phyloP scores from a whole-genome alignment of 1,140 invertebrate genomes.

The Atta colombica region DNA sequence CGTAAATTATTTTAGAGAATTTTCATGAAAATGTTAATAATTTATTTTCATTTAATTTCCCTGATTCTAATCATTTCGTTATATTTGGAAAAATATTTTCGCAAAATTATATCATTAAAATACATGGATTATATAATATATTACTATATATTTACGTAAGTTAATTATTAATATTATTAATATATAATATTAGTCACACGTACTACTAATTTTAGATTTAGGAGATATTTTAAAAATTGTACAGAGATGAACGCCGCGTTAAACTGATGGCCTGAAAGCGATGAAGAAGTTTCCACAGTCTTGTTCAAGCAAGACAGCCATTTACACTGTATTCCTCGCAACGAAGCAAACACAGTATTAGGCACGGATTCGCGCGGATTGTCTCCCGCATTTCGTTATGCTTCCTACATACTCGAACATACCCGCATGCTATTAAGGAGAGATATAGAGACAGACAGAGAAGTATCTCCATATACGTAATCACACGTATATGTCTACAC shows the following conservation, averaged over 20 bases:
- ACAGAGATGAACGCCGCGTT: not conserved
- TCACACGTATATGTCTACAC: not conserved
- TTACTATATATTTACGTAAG: not conserved
- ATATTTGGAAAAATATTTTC: not conserved
- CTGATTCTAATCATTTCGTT: not conserved
- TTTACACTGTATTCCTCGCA: constrained; percentile 71
- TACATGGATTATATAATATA: not conserved
- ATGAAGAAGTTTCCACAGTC: constrained; percentile 43
- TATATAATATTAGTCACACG: constrained; percentile 20
- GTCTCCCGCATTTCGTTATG: constrained; percentile 68
- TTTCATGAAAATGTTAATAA: constrained; percentile 29
- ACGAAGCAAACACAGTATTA: constrained; percentile 70
- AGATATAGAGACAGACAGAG: constrained; percentile 22
- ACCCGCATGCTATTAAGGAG: constrained; percentile 21
- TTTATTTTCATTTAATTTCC: constrained; percentile 23
- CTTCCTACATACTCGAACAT: constrained; percentile 53
- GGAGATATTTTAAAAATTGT: constrained; percentile 15
- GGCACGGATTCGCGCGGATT: constrained; percentile 56
- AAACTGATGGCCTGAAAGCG: constrained; percentile 34
- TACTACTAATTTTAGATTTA: constrained; percentile 47
- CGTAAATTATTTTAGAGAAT: constrained; percentile 32
- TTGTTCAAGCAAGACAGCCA: constrained; percentile 69
- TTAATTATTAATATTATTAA: constrained; percentile 29
- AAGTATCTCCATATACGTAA: constrained; percentile 5
- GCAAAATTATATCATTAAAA: constrained; percentile 20